These are phyloP conservation scores for Callitettix versicolor DNA, from an alignment of 1,140 invertebrate species.

Conservation along the genomic window DNA sequence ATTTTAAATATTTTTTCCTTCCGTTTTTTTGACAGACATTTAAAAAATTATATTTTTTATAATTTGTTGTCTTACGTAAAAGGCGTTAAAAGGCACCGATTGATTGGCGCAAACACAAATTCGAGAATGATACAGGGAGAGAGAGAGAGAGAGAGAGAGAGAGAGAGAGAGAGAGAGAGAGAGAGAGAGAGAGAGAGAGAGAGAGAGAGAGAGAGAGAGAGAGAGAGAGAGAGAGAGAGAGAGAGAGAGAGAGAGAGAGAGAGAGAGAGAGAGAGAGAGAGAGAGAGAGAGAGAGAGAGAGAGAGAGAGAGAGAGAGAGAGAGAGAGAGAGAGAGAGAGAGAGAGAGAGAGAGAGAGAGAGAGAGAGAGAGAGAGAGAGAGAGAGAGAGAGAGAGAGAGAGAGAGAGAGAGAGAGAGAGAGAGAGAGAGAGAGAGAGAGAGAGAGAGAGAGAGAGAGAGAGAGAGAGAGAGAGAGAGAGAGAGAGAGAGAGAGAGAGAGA, in stretches of 20 bases:
- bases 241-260: conserved; percentile 8
- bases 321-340: conserved; percentile 20
- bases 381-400: conserved; percentile 15
- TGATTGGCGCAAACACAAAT: too few relatives aligned
- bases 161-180: conserved; percentile 12
- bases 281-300: conserved; percentile 7
- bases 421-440: conserved; percentile 20
- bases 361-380: conserved; percentile 6
- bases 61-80: too few relatives aligned
- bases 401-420: conserved; percentile 8
- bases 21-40: too few relatives aligned
- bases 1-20: too few relatives aligned
- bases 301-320: conserved; percentile 22
- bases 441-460: conserved; percentile 11
- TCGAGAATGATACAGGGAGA: too few relatives aligned
- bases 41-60: too few relatives aligned
- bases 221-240: conserved; percentile 16
- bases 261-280: neutral
- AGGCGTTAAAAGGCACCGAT: too few relatives aligned
- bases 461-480: neutral
- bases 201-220: neutral
- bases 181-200: conserved; percentile 6
- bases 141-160: too few relatives aligned
- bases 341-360: conserved; percentile 11
- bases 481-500: conserved; percentile 9